These are phyloP conservation scores for Aleiodes testaceus DNA, from an alignment of 2,888 invertebrate genomes.

Conservation along the genomic window DNA sequence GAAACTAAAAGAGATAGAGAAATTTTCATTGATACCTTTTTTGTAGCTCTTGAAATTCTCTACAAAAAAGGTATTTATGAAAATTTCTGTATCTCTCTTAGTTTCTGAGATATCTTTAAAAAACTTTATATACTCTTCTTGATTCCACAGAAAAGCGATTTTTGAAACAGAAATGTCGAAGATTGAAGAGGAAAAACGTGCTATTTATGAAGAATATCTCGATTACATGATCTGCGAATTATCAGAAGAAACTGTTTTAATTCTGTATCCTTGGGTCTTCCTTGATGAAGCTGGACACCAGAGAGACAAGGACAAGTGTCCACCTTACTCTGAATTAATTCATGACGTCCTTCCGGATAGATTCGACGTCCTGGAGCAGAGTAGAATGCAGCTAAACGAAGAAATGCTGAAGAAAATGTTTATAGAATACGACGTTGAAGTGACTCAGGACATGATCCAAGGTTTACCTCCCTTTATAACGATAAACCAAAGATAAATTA, in stretches of 20 bases:
- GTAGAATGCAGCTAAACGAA: conserved; percentile 55
- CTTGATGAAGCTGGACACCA: conserved; percentile 56
- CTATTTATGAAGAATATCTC: conserved; percentile 61
- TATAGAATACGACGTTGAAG: conserved; percentile 59
- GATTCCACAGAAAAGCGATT: conserved; percentile 48
- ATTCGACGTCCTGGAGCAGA: conserved; percentile 63
- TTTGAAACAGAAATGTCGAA: conserved; percentile 50
- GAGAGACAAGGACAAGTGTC: conserved; percentile 58
- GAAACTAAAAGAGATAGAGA: no score
- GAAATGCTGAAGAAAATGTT: conserved; percentile 58
- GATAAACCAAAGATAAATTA: neutral
- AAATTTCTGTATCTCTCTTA: no score
- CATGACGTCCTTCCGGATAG: conserved; percentile 59
- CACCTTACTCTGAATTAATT: conserved; percentile 61
- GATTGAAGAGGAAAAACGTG: conserved; percentile 55
- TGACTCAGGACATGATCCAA: conserved; percentile 60
- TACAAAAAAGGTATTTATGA: no score
- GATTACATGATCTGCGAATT: conserved; percentile 62
- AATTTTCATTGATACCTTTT: no score
- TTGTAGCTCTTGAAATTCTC: no score
- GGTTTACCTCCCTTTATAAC: conserved; percentile 44
- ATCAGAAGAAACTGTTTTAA: conserved; percentile 61
- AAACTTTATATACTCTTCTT: no score
- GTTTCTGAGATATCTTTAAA: no score
- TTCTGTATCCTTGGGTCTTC: conserved; percentile 65